These are phyloP conservation scores for Congeria kusceri DNA, from an alignment of 2,888 invertebrate species.

Conservation along the genomic window DNA sequence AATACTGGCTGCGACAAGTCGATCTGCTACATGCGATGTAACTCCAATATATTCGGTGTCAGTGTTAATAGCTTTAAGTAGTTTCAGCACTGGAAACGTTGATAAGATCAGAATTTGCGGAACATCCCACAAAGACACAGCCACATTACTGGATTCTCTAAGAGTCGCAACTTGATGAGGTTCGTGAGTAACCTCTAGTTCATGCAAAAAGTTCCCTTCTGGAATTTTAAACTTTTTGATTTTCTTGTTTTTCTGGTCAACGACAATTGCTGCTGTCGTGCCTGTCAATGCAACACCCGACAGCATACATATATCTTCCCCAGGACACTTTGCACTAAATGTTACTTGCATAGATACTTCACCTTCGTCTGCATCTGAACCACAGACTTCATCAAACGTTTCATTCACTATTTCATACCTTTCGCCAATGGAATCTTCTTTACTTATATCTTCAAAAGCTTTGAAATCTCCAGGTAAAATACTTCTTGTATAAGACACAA, in stretches of 20 bases:
- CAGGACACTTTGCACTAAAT: conserved; percentile 47
- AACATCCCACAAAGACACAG: conserved; percentile 56
- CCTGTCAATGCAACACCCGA: conserved; percentile 55
- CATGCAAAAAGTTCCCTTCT: conserved; percentile 52
- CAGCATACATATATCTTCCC: conserved; percentile 50
- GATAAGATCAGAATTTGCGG: conserved; percentile 45
- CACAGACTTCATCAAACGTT: conserved; percentile 42
- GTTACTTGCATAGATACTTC: conserved; percentile 31
- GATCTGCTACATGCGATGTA: conserved; percentile 39
- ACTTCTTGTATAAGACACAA: conserved; percentile 38
- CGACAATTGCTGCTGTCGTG: conserved; percentile 47
- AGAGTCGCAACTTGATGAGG: conserved; percentile 57
- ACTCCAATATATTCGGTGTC: conserved; percentile 55
- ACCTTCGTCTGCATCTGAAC: conserved; percentile 14
- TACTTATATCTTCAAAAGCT: conserved; percentile 25
- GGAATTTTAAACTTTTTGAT: conserved; percentile 63
- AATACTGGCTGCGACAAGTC: conserved; percentile 51
- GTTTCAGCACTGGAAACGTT: conserved; percentile 42
- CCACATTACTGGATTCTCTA: conserved; percentile 46
- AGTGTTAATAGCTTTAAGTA: conserved; percentile 42
- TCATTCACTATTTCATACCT: conserved; percentile 52
- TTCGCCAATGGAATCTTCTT: conserved; percentile 29
- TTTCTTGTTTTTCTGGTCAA: conserved; percentile 50
- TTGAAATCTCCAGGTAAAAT: conserved; percentile 41
- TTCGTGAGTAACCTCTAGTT: conserved; percentile 33